Conservation (phyloP, 2,797 vertebrate species). For the Salmo trutta region DNA sequence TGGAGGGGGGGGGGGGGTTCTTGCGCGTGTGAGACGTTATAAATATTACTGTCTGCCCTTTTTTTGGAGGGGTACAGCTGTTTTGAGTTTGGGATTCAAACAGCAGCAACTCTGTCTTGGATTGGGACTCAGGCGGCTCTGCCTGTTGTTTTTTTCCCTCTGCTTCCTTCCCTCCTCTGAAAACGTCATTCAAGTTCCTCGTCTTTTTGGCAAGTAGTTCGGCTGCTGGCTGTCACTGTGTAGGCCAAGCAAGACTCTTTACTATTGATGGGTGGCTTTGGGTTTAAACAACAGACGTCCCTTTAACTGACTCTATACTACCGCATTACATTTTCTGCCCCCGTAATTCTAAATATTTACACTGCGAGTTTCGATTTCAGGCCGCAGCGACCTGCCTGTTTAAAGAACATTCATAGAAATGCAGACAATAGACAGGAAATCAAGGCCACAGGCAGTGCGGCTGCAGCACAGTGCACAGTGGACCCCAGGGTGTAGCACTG, state of each 20-base stretch:
- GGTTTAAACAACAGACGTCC: conserved; percentile 26
- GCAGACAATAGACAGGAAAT: not conserved
- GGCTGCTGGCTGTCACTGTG: conserved; percentile 17
- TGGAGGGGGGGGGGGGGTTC: not conserved
- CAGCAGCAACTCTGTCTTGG: conserved; percentile 19
- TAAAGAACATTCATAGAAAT: conserved; percentile 3
- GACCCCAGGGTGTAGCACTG: not conserved
- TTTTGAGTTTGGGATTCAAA: conserved; percentile 57
- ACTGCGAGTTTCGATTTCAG: conserved; percentile 15
- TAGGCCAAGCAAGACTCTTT: conserved; percentile 11
- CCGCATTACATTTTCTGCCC: conserved; percentile 10
- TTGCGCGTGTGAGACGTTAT: conserved; percentile 47
- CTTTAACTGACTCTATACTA: conserved; percentile 14
- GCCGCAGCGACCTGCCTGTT: conserved; percentile 9
- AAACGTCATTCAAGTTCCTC: conserved; percentile 3
- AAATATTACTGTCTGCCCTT: conserved; percentile 63
- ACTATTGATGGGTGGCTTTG: conserved; percentile 24
- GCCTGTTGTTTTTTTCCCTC: not conserved
- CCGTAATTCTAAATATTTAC: conserved; percentile 23
- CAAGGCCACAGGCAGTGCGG: not conserved
- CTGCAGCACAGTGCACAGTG: not conserved
- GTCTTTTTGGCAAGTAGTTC: conserved; percentile 19
- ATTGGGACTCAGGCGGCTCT: conserved; percentile 3
- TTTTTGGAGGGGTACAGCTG: conserved; percentile 57
- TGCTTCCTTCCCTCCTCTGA: not conserved